A percentile compares a stretch with the other conserved stretches of the same genome.
phyloP scores from a whole-genome alignment of 92 coral and sea anemone species.

The Epizoanthus fatuus region DNA sequence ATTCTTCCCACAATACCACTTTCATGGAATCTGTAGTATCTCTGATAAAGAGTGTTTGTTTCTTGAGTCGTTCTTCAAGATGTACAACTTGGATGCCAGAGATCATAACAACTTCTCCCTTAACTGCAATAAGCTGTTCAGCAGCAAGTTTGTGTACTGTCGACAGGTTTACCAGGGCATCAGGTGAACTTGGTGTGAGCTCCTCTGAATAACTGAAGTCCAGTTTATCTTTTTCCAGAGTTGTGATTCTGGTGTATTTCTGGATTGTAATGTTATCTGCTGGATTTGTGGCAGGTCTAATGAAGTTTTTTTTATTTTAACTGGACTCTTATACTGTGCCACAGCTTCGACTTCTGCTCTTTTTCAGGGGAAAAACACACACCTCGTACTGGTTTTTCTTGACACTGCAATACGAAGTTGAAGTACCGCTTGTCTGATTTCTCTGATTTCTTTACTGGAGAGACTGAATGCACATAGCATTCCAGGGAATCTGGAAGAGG shows the following conservation, averaged over 20 bases:
- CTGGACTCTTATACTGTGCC: conserved; percentile 28
- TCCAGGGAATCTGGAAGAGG: conserved; percentile 28
- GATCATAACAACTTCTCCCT: no score
- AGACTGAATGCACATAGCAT: conserved; percentile 33
- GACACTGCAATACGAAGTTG: conserved; percentile 23
- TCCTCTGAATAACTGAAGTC: neutral
- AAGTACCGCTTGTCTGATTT: conserved; percentile 47
- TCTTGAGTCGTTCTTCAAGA: no score
- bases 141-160: neutral
- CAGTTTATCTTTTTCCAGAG: neutral
- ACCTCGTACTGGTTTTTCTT: conserved; percentile 31
- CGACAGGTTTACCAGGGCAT: neutral
- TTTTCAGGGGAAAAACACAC: conserved; percentile 38
- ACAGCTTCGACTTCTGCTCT: conserved; percentile 37
- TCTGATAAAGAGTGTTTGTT: no score
- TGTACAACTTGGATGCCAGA: no score
- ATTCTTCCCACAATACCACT: neutral
- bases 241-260: conserved; percentile 1
- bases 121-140: neutral
- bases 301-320: neutral
- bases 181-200: neutral
- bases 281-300: neutral
- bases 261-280: neutral
- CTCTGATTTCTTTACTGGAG: conserved; percentile 44
- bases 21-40: no score